These are phyloP conservation scores for Macrotus californicus DNA, from an alignment of 2,113 vertebrate species.

Conservation along the genomic window DNA sequence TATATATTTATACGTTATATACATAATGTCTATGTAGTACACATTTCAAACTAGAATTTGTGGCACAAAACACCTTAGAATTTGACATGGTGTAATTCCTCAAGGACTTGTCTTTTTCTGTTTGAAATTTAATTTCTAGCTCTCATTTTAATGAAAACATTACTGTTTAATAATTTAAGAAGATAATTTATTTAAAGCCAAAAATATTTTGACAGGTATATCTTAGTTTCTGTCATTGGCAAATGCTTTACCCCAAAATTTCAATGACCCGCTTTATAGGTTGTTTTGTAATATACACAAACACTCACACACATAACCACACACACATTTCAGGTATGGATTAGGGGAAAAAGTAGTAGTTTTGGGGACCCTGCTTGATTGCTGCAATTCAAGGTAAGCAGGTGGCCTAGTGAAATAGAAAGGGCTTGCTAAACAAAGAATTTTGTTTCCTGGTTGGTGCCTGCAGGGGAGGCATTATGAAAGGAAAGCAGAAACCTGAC, in stretches of 20 bases:
- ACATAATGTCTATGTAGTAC: not conserved
- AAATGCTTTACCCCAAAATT: not conserved
- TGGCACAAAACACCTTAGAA: not conserved
- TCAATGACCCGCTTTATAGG: not conserved
- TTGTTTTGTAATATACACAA: not conserved
- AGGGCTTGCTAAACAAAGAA: conserved; percentile 78
- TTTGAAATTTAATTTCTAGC: not conserved
- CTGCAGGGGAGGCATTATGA: conserved; percentile 77
- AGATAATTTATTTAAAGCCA: not conserved
- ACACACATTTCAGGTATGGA: not conserved
- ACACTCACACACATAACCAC: not conserved
- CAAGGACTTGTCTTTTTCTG: not conserved
- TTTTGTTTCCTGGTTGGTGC: conserved; percentile 76
- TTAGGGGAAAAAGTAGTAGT: conserved; percentile 8
- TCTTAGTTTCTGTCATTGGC: conserved; percentile 9
- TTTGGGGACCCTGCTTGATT: conserved; percentile 61
- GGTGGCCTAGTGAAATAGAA: conserved; percentile 75
- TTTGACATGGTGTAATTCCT: not conserved
- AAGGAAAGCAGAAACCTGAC: conserved; percentile 72
- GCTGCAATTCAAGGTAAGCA: conserved; percentile 74
- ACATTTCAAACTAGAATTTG: not conserved
- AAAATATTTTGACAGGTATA: rapidly evolving
- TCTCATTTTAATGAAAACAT: conserved; percentile 38
- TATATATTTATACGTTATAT: not conserved
- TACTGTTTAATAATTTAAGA: not conserved